Evolutionary conservation across 2,797 vertebrate genomes (phyloP).

Genomic region (Eospalax fontanierii): DNA sequence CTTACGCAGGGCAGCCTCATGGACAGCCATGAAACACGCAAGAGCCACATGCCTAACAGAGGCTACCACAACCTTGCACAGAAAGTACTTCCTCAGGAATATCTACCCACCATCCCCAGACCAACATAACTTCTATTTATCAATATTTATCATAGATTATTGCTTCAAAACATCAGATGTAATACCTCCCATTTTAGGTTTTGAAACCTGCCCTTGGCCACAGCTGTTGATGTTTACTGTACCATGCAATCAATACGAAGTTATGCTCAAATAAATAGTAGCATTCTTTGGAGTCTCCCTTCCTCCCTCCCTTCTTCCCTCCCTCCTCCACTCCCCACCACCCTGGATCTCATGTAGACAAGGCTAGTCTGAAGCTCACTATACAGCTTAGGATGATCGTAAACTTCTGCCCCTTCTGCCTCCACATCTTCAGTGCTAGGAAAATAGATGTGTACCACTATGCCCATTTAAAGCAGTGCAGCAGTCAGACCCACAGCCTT

Average conservation of each 20-base stretch:
- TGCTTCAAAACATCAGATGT: neutral
- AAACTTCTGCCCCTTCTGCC: no score
- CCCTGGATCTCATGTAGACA: no score
- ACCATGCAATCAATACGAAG: neutral
- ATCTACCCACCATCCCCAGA: neutral
- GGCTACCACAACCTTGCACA: neutral
- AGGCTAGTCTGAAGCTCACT: no score
- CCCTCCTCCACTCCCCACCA: fast-evolving
- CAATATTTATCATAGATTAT: neutral
- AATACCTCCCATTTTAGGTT: neutral
- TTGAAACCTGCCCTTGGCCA: no score
- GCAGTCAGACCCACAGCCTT: no score
- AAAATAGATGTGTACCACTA: no score
- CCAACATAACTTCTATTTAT: neutral
- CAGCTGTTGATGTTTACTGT: neutral
- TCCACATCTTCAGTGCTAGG: no score
- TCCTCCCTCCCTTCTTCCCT: no score
- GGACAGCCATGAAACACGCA: neutral
- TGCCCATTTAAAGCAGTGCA: no score
- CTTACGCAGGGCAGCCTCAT: neutral
- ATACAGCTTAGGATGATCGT: no score
- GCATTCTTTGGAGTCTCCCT: neutral
- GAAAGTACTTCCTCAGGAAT: neutral
- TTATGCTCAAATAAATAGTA: neutral
- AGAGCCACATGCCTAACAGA: neutral